Evolutionary conservation across 2,888 invertebrate species (phyloP).

Genomic region (Lasioglossum pauxillum): DNA sequence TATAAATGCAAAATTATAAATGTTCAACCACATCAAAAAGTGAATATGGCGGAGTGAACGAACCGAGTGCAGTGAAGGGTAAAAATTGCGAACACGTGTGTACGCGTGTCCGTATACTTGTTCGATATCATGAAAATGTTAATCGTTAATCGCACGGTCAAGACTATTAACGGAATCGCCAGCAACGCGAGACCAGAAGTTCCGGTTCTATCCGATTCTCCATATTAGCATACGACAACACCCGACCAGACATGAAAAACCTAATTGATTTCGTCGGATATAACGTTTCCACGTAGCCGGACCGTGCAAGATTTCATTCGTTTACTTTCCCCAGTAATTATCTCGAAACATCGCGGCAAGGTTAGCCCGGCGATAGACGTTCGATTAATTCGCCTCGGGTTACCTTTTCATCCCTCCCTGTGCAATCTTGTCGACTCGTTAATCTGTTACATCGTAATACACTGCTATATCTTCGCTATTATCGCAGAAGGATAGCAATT

Average conservation of each 20-base stretch:
- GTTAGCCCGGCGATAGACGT: conserved; percentile 32
- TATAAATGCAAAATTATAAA: not conserved
- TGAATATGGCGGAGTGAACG: not conserved
- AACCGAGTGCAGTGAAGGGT: too few relatives aligned
- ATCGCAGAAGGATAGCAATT: conserved; percentile 37
- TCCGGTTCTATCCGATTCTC: conserved; percentile 45
- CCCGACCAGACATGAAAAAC: conserved; percentile 14
- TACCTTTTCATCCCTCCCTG: conserved; percentile 17
- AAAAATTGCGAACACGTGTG: not conserved
- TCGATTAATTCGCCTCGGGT: conserved; percentile 47
- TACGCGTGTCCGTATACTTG: not conserved
- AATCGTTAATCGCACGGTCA: conserved; percentile 30
- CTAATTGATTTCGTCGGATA: conserved; percentile 27
- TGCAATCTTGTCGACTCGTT: conserved; percentile 15
- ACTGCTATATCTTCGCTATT: conserved; percentile 23
- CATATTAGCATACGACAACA: conserved; percentile 55
- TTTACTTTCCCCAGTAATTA: conserved; percentile 48
- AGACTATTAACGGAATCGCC: conserved; percentile 28
- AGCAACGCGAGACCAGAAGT: conserved; percentile 12
- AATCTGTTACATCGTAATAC: conserved; percentile 36
- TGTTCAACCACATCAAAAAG: not conserved
- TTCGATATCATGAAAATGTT: conserved; percentile 2
- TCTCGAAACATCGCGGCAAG: conserved; percentile 44
- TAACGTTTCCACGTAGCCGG: not conserved
- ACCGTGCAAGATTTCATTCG: conserved; percentile 14